Evolutionary conservation across 2,113 vertebrate genomes (phyloP), one percentile per base, ranked within the genome.

Genomic region (Channa argus): DNA sequence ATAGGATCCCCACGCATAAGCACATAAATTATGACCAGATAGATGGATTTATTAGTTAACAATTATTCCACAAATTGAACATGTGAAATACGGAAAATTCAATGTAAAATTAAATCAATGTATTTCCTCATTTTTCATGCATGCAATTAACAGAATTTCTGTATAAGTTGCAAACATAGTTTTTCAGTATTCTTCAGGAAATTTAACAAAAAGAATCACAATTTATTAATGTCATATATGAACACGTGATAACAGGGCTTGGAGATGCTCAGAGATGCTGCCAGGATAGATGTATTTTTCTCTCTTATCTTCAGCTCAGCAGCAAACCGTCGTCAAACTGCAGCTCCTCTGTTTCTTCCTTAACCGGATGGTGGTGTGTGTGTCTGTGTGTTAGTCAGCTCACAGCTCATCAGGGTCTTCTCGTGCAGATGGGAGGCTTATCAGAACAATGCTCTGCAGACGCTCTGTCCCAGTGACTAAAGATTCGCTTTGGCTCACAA

Each of bases 271-370:
- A n/a, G 1, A 34, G 36, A 41, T 63, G 75, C 34, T 36, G 73
- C 38, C 3, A 45, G 67, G 62, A 55, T 68, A 24, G 24, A 24
- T 24, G 24, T 52, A 53, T 34, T 66, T 24, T 58, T 47, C 34
- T 34, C 36, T 5, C 54, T 49, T 39, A 13, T 10, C 51, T 67
- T 39, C 33, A 56, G 51, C 65, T 63, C 60, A 56, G 41, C 14
- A 8, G 67, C 54, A 51, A 77, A 58, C 3, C 63, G 56, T 51
- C 51, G 37, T 9, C 49, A 52, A 33, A 60, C 63, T 7, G 66
- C 66, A 73, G 69, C 38, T 79, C 81, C 68, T 79, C 78, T 45
- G 43, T 12, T 39, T 74, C 65, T 56, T 82, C 56, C 60, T 58
- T 13, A 64, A 53, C 14, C 44, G 52, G 63, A 78, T 5, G 12